A percentile compares a stretch with the other conserved stretches of the same genome.
Conservation (phyloP, 2,888 invertebrate species). For the Netelia virgata region DNA sequence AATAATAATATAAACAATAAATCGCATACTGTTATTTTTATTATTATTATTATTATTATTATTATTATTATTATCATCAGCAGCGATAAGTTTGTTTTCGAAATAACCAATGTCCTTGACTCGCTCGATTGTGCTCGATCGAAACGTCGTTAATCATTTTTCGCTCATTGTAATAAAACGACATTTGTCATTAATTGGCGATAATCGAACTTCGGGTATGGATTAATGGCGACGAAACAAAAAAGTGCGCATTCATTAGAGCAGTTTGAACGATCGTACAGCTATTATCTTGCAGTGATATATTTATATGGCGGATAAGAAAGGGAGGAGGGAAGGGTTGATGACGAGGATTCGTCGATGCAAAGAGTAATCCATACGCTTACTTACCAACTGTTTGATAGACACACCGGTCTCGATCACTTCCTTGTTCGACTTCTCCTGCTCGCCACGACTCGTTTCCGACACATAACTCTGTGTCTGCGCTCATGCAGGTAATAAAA, state of each 20-base stretch:
- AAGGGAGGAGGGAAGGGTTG: neutral
- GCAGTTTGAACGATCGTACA: neutral
- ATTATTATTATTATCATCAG: neutral
- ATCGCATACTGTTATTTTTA: no score
- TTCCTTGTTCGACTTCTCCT: slow-evolving; percentile 82
- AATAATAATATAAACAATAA: no score
- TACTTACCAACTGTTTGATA: slow-evolving; percentile 86
- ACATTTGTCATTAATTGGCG: slow-evolving; percentile 2
- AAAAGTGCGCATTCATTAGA: neutral
- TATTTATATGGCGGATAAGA: neutral
- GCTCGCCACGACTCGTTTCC: slow-evolving; percentile 82
- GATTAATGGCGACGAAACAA: slow-evolving; percentile 13
- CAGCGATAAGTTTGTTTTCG: slow-evolving; percentile 24
- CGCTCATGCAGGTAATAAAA: slow-evolving; percentile 78
- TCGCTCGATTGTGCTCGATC: slow-evolving; percentile 15
- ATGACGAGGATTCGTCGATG: neutral
- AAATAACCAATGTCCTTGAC: slow-evolving; percentile 6
- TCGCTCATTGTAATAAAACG: slow-evolving; percentile 16
- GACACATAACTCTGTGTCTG: slow-evolving; percentile 84
- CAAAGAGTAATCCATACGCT: slow-evolving; percentile 48
- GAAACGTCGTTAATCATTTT: slow-evolving; percentile 26
- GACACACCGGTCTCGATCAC: slow-evolving; percentile 85
- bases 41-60: no score
- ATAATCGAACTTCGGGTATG: neutral
- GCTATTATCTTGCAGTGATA: slow-evolving; percentile 17